phyloP scores from a whole-genome alignment of 2,113 vertebrate genomes.

The Athene noctua region DNA sequence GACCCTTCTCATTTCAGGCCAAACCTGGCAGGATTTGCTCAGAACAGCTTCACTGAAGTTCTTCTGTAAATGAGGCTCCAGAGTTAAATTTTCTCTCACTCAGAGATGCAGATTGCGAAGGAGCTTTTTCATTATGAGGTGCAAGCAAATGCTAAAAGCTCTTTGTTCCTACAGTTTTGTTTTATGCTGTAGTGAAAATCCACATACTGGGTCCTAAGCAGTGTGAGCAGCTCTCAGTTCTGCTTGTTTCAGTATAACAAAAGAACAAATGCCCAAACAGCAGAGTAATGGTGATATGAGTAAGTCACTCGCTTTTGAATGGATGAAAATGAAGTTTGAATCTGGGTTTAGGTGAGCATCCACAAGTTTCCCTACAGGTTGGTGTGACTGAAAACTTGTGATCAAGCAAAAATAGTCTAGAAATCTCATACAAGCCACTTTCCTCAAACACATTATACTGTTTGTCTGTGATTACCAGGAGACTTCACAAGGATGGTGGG shows the following conservation, averaged over 20 bases:
- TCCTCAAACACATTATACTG: neutral
- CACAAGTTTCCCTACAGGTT: neutral
- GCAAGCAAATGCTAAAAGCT: neutral
- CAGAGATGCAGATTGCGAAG: neutral
- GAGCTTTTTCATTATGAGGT: neutral
- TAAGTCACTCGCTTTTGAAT: neutral
- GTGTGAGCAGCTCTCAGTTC: neutral
- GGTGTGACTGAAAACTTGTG: neutral
- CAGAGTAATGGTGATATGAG: neutral
- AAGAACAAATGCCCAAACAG: neutral
- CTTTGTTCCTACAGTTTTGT: neutral
- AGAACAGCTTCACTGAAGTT: neutral
- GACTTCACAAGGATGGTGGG: neutral
- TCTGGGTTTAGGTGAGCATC: neutral
- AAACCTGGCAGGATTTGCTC: neutral
- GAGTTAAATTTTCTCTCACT: neutral
- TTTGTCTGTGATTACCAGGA: conserved; percentile 15
- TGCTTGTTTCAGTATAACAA: neutral
- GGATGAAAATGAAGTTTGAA: neutral
- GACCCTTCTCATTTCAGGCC: neutral
- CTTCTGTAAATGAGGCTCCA: neutral
- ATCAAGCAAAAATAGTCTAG: neutral
- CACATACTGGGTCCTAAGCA: neutral
- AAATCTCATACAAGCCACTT: neutral
- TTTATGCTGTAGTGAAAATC: neutral